Percentiles rank a stretch among this genome's conserved stretches.
These are phyloP conservation scores for Drosophila emarginata DNA, from an alignment of 2,888 invertebrate genomes.

Conservation along the genomic window DNA sequence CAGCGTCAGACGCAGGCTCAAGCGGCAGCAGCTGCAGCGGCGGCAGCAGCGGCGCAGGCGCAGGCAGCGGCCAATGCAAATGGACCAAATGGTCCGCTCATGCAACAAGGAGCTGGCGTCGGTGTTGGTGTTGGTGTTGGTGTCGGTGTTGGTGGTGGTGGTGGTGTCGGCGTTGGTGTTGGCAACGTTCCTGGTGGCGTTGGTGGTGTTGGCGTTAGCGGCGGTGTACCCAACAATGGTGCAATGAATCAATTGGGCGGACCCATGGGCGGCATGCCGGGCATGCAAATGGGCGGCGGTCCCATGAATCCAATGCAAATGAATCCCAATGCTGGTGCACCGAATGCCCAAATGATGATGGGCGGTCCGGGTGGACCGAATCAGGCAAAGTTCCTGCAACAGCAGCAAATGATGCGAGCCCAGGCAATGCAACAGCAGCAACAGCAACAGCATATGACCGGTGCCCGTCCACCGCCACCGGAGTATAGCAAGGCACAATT, in stretches of 20 bases:
- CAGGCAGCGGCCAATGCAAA: conserved; percentile 80
- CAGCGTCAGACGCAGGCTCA: conserved; percentile 80
- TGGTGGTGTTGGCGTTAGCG: conserved; percentile 50
- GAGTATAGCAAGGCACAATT: conserved; percentile 87
- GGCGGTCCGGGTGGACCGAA: conserved; percentile 70
- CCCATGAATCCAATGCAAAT: conserved; percentile 78
- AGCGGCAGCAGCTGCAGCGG: conserved; percentile 81
- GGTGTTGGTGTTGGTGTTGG: conserved; percentile 44
- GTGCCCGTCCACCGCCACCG: conserved; percentile 90
- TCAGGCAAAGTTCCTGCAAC: conserved; percentile 88
- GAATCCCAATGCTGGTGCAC: conserved; percentile 69
- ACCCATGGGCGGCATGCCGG: conserved; percentile 73
- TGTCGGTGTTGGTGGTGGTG: conserved; percentile 36
- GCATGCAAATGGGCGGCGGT: conserved; percentile 74
- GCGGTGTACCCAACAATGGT: conserved; percentile 61
- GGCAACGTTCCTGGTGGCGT: conserved; percentile 28
- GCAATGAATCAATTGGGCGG: conserved; percentile 67
- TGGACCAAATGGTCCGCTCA: conserved; percentile 65
- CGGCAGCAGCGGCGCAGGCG: conserved; percentile 81
- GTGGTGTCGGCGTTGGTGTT: conserved; percentile 38
- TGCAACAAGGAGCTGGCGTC: conserved; percentile 56
- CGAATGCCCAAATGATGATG: conserved; percentile 71
- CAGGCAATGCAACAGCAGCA: conserved; percentile 78
- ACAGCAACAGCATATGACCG: conserved; percentile 84
- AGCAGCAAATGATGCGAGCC: conserved; percentile 85